These are phyloP conservation scores for Phortica variegata DNA, from an alignment of 1,140 invertebrate genomes.

Conservation along the genomic window DNA sequence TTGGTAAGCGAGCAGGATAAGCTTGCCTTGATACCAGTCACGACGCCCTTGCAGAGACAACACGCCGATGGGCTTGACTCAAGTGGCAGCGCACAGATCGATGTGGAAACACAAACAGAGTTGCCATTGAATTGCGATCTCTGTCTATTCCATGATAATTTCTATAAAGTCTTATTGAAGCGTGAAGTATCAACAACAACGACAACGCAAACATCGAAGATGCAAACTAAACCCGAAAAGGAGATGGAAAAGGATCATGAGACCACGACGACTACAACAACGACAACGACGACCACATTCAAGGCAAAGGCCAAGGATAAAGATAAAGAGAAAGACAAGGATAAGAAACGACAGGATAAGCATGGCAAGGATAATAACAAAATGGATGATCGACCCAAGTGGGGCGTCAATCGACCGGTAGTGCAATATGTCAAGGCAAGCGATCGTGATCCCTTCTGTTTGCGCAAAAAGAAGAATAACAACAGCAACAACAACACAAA, in stretches of 20 bases:
- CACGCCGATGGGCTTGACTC: no score
- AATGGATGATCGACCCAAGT: conserved; percentile 62
- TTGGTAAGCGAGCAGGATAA: conserved; percentile 23
- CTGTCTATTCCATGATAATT: conserved; percentile 51
- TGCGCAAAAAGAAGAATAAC: conserved; percentile 51
- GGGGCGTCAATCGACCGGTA: conserved; percentile 66
- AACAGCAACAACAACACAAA: no score
- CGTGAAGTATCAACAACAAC: conserved; percentile 52
- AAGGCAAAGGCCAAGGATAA: conserved; percentile 51
- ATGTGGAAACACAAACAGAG: conserved; percentile 52
- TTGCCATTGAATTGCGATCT: conserved; percentile 48
- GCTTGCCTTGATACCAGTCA: conserved; percentile 38
- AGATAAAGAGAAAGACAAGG: conserved; percentile 33
- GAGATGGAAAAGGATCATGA: conserved; percentile 44
- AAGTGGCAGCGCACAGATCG: conserved; percentile 11
- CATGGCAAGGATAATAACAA: conserved; percentile 30
- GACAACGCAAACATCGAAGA: conserved; percentile 49
- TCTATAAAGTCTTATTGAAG: conserved; percentile 51
- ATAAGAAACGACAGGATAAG: conserved; percentile 31
- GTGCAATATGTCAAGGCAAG: conserved; percentile 71
- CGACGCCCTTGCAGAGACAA: conserved; percentile 12
- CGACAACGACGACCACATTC: conserved; percentile 51
- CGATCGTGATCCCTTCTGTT: conserved; percentile 67
- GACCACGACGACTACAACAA: conserved; percentile 52
- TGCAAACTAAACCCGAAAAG: conserved; percentile 34